A percentile compares a stretch with the other conserved stretches of the same genome.
phyloP scores from a whole-genome alignment of 2,113 vertebrate genomes.

The Kryptolebias marmoratus region DNA sequence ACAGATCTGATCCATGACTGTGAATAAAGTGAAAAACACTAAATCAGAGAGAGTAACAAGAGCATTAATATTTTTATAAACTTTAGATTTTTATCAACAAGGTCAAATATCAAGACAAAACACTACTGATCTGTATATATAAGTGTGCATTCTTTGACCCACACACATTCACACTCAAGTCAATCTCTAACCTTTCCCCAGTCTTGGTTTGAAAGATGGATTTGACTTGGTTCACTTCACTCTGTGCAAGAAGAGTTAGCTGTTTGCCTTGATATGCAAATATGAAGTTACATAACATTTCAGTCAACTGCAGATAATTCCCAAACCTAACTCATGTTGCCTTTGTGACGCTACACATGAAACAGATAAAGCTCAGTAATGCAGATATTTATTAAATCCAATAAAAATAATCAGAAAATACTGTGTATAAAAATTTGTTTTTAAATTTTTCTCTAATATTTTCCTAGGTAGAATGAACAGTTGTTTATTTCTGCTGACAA shows the following conservation, averaged over 20 bases:
- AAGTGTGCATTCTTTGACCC: neutral
- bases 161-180: conserved; percentile 41
- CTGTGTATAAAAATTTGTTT: too few species aligned
- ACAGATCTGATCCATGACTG: neutral
- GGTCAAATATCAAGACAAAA: conserved; percentile 11
- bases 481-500: too few species aligned
- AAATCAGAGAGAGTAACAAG: neutral
- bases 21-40: neutral
- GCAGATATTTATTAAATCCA: too few species aligned
- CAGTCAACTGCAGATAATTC: conserved; percentile 17
- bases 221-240: conserved; percentile 63
- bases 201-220: conserved; percentile 40
- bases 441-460: too few species aligned
- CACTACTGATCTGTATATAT: conserved; percentile 2
- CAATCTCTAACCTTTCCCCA: conserved; percentile 56
- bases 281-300: conserved; percentile 57
- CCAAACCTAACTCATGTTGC: conserved; percentile 1
- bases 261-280: conserved; percentile 71
- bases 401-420: too few species aligned
- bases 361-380: too few species aligned
- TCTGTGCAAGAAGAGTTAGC: conserved; percentile 40
- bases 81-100: neutral
- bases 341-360: too few species aligned
- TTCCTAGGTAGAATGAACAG: too few species aligned
- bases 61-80: neutral